Evolutionary conservation across 2,797 vertebrate species (phyloP), one percentile per base, ranked within the genome.

Genomic region (Dicrostonyx torquatus): DNA sequence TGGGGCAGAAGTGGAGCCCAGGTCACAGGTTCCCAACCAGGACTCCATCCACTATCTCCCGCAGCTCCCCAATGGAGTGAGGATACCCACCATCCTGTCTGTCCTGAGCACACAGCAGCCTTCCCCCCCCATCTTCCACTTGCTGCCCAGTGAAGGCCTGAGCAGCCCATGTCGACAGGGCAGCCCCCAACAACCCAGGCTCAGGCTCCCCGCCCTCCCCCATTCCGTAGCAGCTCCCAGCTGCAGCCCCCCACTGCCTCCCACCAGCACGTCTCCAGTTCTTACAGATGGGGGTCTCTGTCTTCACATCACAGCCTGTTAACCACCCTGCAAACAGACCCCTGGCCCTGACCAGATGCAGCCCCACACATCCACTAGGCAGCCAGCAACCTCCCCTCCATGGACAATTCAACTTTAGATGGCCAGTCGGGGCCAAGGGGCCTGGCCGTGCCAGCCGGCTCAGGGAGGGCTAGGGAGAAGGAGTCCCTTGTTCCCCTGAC

Each of bases 401-500:
- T 43, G 72, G 94, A 94, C 95, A 95, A 95, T 94, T 77, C 90
- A 68, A 90, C 95, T 96, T 96, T 90, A 91, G 95, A 91, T 64
- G 89, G 92, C 84, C 83, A 14, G 60, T 31, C 45, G 45, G 87
- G 76, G 31, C 84, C 50, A 45, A 22, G 0, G 91, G 82, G 91
- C 91, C 95, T 93, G 94, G 97, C 90, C 87, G 96, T 97, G 96
- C n/a, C 94, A 96, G 92, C 66, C 97, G 0, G 90, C 79, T 70
- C 40, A 1, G 75, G 96, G 83, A 40, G 68, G 29, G 58, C 40
- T n/a, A 2, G 91, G 97, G 97, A 97, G 84, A 98, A 75, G 45
- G 13, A 1, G 88, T 89, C 92, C 96, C 97, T 98, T 98, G 98
- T 98, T 98, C 83, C 90, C 85, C 93, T 45, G 89, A 98, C 98